phyloP scores from a whole-genome alignment of 1,140 invertebrate species.

The Hycleus cichorii region DNA sequence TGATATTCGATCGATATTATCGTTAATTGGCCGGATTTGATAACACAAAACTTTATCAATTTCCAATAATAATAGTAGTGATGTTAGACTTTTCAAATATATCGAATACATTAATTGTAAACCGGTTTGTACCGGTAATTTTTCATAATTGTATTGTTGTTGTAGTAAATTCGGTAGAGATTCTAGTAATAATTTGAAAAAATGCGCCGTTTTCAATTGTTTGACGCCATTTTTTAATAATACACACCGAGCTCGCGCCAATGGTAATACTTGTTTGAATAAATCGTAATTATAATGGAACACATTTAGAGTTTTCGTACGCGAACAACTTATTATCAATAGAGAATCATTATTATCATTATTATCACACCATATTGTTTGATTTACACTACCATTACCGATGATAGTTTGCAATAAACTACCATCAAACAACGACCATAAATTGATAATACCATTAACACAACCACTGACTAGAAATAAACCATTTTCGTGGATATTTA shows the following conservation, averaged over 20 bases:
- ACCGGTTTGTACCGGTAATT: conserved; percentile 49
- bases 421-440: conserved; percentile 57
- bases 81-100: conserved; percentile 53
- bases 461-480: conserved; percentile 50
- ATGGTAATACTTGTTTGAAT: conserved; percentile 39
- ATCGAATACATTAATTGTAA: conserved; percentile 54
- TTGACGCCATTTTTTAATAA: conserved; percentile 49
- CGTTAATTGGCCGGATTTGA: conserved; percentile 42
- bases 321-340: conserved; percentile 47
- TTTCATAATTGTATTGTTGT: conserved; percentile 54
- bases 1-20: conserved; percentile 34
- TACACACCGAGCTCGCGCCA: conserved; percentile 46
- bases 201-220: conserved; percentile 50
- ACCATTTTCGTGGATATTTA: conserved; percentile 47
- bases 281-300: conserved; percentile 44
- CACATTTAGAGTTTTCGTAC: conserved; percentile 49
- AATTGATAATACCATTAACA: conserved; percentile 51
- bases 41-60: conserved; percentile 52
- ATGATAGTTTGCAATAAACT: conserved; percentile 50
- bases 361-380: conserved; percentile 44
- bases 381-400: conserved; percentile 48
- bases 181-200: conserved; percentile 47
- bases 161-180: conserved; percentile 47
- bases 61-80: conserved; percentile 49
- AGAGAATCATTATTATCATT: conserved; percentile 27